Percentiles rank a stretch among this genome's conserved stretches.
These are phyloP conservation scores for Caenorhabditis virilis DNA, from an alignment of 2,888 invertebrate species.

Conservation along the genomic window DNA sequence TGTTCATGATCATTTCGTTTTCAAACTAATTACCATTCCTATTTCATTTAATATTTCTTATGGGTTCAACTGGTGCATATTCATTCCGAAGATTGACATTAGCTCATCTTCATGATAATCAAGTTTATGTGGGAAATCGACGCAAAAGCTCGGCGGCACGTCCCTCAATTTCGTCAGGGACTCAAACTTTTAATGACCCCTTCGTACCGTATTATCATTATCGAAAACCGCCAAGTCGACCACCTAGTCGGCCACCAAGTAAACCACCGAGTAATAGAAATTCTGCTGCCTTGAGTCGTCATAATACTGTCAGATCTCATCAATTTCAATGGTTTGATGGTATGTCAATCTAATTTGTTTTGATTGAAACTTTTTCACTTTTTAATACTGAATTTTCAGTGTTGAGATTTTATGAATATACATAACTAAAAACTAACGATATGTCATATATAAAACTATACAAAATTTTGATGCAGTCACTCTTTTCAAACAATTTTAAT, in stretches of 20 bases:
- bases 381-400: too few relatives aligned
- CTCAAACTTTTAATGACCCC: constrained; percentile 20
- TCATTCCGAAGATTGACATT: constrained; percentile 57
- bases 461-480: too few relatives aligned
- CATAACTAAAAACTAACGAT: not conserved
- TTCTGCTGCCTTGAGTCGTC: constrained; percentile 42
- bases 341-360: too few relatives aligned
- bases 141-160: constrained; percentile 29
- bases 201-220: constrained; percentile 41
- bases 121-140: constrained; percentile 8
- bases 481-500: too few relatives aligned
- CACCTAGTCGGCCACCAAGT: constrained; percentile 46
- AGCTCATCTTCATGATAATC: constrained; percentile 31
- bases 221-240: constrained; percentile 47
- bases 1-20: too few relatives aligned
- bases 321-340: constrained; percentile 13
- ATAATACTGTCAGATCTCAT: constrained; percentile 45
- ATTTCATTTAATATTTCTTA: too few relatives aligned
- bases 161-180: constrained; percentile 35
- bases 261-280: constrained; percentile 43
- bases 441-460: too few relatives aligned
- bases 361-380: too few relatives aligned
- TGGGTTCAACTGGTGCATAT: constrained; percentile 58
- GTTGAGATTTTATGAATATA: too few relatives aligned
- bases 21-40: too few relatives aligned